Conservation (phyloP, 2,888 invertebrate genomes). For the Lasioglossum oenotherae region DNA sequence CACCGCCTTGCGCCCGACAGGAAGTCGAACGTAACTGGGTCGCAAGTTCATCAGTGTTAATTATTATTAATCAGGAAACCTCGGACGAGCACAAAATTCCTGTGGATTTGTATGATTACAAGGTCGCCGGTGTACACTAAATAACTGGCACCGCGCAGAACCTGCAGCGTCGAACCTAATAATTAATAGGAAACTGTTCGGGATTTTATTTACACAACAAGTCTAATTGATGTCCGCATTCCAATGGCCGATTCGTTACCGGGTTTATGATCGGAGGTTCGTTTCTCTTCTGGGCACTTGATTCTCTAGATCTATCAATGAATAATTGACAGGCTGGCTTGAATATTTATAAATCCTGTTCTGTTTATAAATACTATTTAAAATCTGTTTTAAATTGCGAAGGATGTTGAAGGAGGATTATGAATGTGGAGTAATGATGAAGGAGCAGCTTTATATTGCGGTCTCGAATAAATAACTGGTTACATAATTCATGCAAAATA, state of each 20-base stretch:
- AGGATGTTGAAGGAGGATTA: not conserved
- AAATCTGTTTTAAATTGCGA: not conserved
- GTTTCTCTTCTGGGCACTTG: not conserved
- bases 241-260: not conserved
- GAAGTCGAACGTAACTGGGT: constrained; percentile 77
- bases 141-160: constrained; percentile 24
- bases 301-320: not conserved
- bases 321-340: not conserved
- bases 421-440: not conserved
- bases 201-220: not conserved
- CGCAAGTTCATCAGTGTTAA: constrained; percentile 80
- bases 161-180: not conserved
- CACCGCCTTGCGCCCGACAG: constrained; percentile 64
- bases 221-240: not conserved
- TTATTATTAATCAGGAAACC: constrained; percentile 72
- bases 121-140: constrained; percentile 17
- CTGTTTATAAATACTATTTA: not conserved
- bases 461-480: not conserved
- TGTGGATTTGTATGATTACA: constrained; percentile 39
- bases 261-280: not conserved
- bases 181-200: constrained; percentile 2
- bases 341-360: not conserved
- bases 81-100: constrained; percentile 43
- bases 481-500: not conserved
- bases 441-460: not conserved